Evolutionary conservation across 2,113 vertebrate species (phyloP).

Genomic region (Aspiorhynchus laticeps): DNA sequence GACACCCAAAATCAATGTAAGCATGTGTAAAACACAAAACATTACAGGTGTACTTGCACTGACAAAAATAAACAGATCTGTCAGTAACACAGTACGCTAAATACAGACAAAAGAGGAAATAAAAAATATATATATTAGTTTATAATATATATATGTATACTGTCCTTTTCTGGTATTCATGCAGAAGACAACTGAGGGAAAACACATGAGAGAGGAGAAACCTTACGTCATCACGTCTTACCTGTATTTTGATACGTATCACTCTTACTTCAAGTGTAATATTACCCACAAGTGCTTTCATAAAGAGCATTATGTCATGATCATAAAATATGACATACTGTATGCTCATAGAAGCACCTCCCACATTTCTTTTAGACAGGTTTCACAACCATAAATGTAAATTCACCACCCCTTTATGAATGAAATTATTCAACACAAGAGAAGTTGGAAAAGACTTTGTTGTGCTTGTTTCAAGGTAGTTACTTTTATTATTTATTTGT

Average conservation of each 20-base stretch:
- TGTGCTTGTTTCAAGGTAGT: background rate
- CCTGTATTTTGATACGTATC: background rate
- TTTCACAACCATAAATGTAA: background rate
- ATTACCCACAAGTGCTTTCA: background rate
- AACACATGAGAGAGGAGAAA: background rate
- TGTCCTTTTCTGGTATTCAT: background rate
- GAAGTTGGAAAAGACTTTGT: background rate
- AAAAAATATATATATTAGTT: too few species aligned
- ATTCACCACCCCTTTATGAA: background rate
- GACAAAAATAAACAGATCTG: background rate
- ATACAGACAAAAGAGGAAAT: background rate
- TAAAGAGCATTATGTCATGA: background rate
- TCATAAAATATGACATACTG: background rate
- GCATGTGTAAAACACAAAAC: background rate
- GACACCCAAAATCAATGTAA: too few species aligned
- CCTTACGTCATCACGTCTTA: too few species aligned
- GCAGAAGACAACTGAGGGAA: background rate
- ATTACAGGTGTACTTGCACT: background rate
- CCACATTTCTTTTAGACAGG: background rate
- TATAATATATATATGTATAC: too few species aligned
- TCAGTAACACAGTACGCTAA: background rate
- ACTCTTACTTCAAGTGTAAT: background rate
- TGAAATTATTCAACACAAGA: background rate
- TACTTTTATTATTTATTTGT: background rate
- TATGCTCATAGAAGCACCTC: background rate